These are phyloP conservation scores for Dipodomys merriami DNA, from an alignment of 2,113 vertebrate species.

Conservation along the genomic window DNA sequence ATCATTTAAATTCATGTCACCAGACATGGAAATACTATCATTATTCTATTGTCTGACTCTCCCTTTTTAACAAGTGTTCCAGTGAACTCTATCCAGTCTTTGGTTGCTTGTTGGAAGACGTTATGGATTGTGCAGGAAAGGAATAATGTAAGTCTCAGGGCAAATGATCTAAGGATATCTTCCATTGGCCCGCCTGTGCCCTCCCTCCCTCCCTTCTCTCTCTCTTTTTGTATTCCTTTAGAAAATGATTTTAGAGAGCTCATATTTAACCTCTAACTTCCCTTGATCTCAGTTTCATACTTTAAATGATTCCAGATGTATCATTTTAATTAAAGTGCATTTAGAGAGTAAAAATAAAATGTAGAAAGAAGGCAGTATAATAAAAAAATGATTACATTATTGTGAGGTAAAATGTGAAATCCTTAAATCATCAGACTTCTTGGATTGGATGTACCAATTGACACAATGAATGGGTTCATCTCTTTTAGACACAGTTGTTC, in stretches of 20 bases:
- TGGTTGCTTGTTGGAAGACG: background rate
- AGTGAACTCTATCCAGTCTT: background rate
- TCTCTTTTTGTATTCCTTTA: background rate
- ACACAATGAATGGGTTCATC: background rate
- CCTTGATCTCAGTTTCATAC: slow-evolving; percentile 28
- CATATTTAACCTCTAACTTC: background rate
- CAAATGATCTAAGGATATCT: background rate
- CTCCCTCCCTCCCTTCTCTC: background rate
- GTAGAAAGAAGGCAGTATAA: slow-evolving; percentile 18
- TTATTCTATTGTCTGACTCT: background rate
- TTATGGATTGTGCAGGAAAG: background rate
- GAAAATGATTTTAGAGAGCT: slow-evolving; percentile 15
- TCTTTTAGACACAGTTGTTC: background rate
- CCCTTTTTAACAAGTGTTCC: background rate
- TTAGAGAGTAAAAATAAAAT: background rate
- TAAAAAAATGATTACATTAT: background rate
- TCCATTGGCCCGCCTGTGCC: background rate
- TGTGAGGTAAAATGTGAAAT: slow-evolving; percentile 41
- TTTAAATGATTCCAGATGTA: slow-evolving; percentile 26
- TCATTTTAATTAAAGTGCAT: slow-evolving; percentile 40
- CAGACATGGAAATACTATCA: background rate
- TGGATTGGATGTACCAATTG: background rate
- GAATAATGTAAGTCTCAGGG: background rate
- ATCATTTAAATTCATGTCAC: background rate
- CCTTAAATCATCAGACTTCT: background rate